Conservation (phyloP, 1,140 invertebrate genomes). For the Gonatopus flavifemur region DNA sequence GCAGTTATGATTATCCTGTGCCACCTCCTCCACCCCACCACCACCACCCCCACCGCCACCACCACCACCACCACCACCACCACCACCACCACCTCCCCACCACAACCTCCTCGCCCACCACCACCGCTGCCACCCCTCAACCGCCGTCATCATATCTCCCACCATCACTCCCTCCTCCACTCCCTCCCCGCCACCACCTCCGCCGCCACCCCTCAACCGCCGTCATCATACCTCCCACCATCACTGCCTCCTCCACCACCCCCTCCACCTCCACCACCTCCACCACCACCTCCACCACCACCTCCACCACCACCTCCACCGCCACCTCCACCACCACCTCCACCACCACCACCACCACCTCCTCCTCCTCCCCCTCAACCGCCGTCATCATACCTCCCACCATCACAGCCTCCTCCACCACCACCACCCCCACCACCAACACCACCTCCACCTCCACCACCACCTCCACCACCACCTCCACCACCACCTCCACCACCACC, state of each 20-base stretch:
- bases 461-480: not conserved
- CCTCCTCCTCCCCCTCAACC: not conserved
- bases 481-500: slow-evolving; percentile 6
- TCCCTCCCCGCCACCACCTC: no score
- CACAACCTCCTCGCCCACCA: no score
- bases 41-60: no score
- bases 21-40: not conserved
- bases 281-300: not conserved
- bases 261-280: not conserved
- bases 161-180: not conserved
- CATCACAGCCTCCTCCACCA: not conserved
- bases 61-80: not conserved
- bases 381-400: not conserved
- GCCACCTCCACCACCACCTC: not conserved
- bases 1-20: not conserved
- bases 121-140: not conserved
- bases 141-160: not conserved
- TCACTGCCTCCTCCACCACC: not conserved
- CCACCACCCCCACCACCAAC: no score
- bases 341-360: not conserved
- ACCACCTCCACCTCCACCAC: not conserved
- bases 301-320: not conserved
- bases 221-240: not conserved
- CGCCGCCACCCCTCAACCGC: not conserved
- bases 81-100: not conserved